phyloP scores from a whole-genome alignment of 2,888 invertebrate genomes.

The Leptinotarsa rubiginosa region DNA sequence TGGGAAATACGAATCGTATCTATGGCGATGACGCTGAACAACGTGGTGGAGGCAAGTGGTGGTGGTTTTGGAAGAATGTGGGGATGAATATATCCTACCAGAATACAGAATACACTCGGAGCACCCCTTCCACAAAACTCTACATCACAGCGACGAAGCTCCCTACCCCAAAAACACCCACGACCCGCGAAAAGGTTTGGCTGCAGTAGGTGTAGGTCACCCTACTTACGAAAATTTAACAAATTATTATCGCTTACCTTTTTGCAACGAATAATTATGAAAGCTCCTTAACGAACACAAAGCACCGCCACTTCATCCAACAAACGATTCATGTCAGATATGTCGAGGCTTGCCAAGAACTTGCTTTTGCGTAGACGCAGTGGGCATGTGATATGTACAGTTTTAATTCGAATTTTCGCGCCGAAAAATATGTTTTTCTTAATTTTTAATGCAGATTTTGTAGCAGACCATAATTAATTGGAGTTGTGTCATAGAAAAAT shows the following conservation, averaged over 20 bases:
- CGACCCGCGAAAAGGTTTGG: slow-evolving; percentile 64
- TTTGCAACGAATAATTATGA: slow-evolving; percentile 13
- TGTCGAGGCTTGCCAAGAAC: slow-evolving; percentile 54
- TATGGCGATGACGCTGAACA: slow-evolving; percentile 64
- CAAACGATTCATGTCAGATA: slow-evolving; percentile 58
- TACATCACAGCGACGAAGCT: slow-evolving; percentile 67
- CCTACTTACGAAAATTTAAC: slow-evolving; percentile 38
- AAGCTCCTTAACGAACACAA: slow-evolving; percentile 47
- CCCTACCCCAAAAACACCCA: slow-evolving; percentile 66
- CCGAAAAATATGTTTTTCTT: slow-evolving; percentile 30
- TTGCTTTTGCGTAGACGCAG: slow-evolving; percentile 57
- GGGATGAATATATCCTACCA: slow-evolving; percentile 68
- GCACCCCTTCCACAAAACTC: slow-evolving; percentile 68
- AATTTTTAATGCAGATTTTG: background rate
- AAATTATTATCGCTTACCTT: slow-evolving; percentile 50
- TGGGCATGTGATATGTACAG: slow-evolving; percentile 56
- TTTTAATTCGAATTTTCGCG: slow-evolving; percentile 51
- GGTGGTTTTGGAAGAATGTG: slow-evolving; percentile 67
- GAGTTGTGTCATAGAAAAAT: background rate
- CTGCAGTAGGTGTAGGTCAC: slow-evolving; percentile 54
- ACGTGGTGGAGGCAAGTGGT: slow-evolving; percentile 66
- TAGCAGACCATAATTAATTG: background rate
- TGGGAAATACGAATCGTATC: slow-evolving; percentile 57
- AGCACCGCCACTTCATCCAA: slow-evolving; percentile 60
- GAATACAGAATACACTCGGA: slow-evolving; percentile 66